Evolutionary conservation across 2,113 vertebrate genomes (phyloP), one percentile per base, ranked within the genome.

Genomic region (Regulus satrapa): DNA sequence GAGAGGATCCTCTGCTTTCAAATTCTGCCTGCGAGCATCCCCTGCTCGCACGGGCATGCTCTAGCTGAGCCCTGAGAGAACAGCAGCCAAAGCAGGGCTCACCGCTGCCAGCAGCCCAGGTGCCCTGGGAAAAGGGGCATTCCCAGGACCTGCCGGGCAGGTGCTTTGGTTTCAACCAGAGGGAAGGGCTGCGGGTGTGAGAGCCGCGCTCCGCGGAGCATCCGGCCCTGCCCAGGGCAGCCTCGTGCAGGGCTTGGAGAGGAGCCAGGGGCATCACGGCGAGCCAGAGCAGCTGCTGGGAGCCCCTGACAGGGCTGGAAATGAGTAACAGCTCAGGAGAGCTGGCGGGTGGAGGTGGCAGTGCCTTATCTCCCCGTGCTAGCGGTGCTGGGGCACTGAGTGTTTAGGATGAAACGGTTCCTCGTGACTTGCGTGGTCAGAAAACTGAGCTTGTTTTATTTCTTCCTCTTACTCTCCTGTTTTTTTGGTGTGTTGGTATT

Each of bases 231-330:
- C n/a, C n/a, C n/a, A n/a, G n/a, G n/a, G n/a, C n/a, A n/a, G n/a
- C n/a, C n/a, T n/a, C n/a, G n/a, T n/a, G n/a, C n/a, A n/a, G n/a
- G n/a, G n/a, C n/a, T n/a, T n/a, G n/a, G n/a, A n/a, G n/a, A n/a
- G n/a, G n/a, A n/a, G n/a, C n/a, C n/a, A n/a, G n/a, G n/a, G n/a
- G n/a, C n/a, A n/a, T n/a, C n/a, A n/a, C n/a, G n/a, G n/a, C n/a
- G n/a, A n/a, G n/a, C n/a, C n/a, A n/a, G n/a, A n/a, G n/a, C n/a
- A n/a, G n/a, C n/a, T 96, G 90, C 96, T 97, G 97, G 80, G 96
- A 97, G 90, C 89, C 94, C 64, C 76, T 97, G 90, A 95, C 24
- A 94, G 88, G 92, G 88, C 21, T 69, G 61, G 92, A 97, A 97
- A 97, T 92, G 96, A 97, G 93, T 94, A 93, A 77, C 38, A 41